Conservation (phyloP, 2,888 invertebrate genomes). For the Tetropium fuscum region DNA sequence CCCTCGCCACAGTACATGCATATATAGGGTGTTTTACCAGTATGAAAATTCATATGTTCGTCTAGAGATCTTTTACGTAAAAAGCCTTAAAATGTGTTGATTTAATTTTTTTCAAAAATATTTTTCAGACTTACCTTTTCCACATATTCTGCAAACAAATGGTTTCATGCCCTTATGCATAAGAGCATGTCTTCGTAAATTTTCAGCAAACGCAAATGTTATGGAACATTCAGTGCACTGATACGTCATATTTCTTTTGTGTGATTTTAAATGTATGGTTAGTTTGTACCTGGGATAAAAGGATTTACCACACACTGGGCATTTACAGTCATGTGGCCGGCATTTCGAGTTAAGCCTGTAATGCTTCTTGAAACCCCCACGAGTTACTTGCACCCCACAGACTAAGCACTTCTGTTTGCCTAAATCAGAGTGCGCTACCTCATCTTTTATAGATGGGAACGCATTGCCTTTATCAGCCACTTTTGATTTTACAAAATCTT, state of each 20-base stretch:
- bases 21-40: conserved; percentile 43
- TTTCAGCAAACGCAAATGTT: conserved; percentile 19
- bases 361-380: conserved; percentile 25
- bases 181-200: conserved; percentile 19
- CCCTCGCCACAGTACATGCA: conserved; percentile 44
- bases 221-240: conserved; percentile 16
- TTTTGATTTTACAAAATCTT: not conserved
- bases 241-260: conserved; percentile 6
- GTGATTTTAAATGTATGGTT: conserved; percentile 23
- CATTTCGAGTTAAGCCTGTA: conserved; percentile 39
- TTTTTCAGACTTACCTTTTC: conserved; percentile 36
- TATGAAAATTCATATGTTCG: conserved; percentile 45
- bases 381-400: conserved; percentile 16
- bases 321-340: conserved; percentile 38
- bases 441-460: not conserved
- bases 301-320: conserved; percentile 20
- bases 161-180: conserved; percentile 24
- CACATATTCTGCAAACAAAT: conserved; percentile 43
- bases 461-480: not conserved
- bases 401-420: not conserved
- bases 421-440: not conserved
- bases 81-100: conserved; percentile 24
- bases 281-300: conserved; percentile 25
- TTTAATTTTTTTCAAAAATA: no score
- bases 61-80: conserved; percentile 36